Evolutionary conservation across 2,113 vertebrate genomes (phyloP).

Genomic region (Salminus brasiliensis): DNA sequence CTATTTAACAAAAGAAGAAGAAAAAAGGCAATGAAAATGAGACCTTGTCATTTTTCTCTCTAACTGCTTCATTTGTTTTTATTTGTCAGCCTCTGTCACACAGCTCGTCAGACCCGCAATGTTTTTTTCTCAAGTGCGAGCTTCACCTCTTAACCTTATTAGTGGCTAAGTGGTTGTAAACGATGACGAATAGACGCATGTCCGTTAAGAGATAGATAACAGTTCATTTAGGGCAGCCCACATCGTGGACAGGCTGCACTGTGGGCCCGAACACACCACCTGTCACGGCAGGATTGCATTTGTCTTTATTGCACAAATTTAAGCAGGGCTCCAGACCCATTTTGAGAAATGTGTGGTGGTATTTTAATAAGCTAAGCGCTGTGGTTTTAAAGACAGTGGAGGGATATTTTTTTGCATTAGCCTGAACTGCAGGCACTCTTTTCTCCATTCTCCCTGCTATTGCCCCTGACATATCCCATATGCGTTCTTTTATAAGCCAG

Average conservation of each 20-base stretch:
- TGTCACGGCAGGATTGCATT: conserved; percentile 5
- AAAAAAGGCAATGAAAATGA: conserved; percentile 55
- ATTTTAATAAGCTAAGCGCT: conserved; percentile 45
- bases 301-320: conserved; percentile 44
- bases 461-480: not conserved
- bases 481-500: not conserved
- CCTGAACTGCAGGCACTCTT: not conserved
- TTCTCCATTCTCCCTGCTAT: not conserved
- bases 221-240: conserved; percentile 23
- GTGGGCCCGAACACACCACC: not conserved
- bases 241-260: conserved; percentile 8
- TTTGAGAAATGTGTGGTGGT: conserved; percentile 49
- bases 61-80: conserved; percentile 81
- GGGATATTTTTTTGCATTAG: conserved; percentile 27
- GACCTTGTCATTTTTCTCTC: conserved; percentile 76
- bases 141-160: conserved; percentile 75
- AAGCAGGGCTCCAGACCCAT: not conserved
- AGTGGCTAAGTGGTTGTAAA: conserved; percentile 74
- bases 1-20: conserved; percentile 13
- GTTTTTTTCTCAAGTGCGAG: conserved; percentile 63
- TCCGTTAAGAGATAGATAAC: conserved; percentile 71
- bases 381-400: not conserved
- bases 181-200: conserved; percentile 77
- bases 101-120: conserved; percentile 69
- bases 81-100: conserved; percentile 71